phyloP scores from a whole-genome alignment of 2,888 invertebrate genomes.

The Caenorhabditis doughertyi region DNA sequence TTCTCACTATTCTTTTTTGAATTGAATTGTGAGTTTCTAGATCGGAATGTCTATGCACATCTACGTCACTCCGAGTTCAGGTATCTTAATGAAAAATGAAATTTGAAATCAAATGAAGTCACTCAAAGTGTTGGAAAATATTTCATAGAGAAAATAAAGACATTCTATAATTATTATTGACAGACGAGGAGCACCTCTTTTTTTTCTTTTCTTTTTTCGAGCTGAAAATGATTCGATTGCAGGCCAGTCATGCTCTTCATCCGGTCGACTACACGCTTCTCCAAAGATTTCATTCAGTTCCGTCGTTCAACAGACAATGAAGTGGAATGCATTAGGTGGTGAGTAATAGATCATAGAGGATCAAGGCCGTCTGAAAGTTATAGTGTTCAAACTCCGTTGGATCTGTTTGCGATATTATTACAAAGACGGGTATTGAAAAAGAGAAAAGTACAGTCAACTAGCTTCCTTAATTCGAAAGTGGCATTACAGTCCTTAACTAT shows the following conservation, averaged over 20 bases:
- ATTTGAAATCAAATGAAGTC: too few species aligned
- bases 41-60: conserved; percentile 42
- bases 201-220: background rate
- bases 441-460: too few species aligned
- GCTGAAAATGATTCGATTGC: conserved; percentile 43
- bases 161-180: conserved; percentile 37
- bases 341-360: too few species aligned
- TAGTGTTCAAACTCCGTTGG: too few species aligned
- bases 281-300: conserved; percentile 65
- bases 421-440: too few species aligned
- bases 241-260: conserved; percentile 60
- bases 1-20: background rate
- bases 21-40: conserved; percentile 9
- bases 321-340: conserved; percentile 52
- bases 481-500: too few species aligned
- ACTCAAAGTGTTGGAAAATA: too few species aligned
- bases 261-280: conserved; percentile 60
- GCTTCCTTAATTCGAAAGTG: too few species aligned
- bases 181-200: conserved; percentile 1
- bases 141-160: background rate
- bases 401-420: too few species aligned
- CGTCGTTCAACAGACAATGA: conserved; percentile 63
- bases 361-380: too few species aligned
- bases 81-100: background rate
- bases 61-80: conserved; percentile 46